Evolutionary conservation across 2,113 vertebrate species (phyloP).

Genomic region (Sylvicapra grimmia): DNA sequence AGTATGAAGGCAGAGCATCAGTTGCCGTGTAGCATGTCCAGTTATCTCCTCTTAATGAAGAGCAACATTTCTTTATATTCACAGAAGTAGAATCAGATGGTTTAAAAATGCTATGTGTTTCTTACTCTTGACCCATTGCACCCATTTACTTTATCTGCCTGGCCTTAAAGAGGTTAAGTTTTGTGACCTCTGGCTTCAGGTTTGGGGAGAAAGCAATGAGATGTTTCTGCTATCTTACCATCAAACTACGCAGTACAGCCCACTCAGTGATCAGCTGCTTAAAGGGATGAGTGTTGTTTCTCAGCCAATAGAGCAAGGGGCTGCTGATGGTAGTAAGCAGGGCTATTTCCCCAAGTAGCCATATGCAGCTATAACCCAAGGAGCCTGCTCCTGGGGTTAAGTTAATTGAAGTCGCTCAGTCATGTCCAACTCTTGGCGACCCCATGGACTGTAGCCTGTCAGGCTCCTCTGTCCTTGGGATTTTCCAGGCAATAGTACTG

Average conservation of each 20-base stretch:
- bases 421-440: too few species aligned
- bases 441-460: too few species aligned
- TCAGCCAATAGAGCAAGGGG: not conserved
- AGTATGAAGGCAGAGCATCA: not conserved
- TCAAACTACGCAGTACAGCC: not conserved
- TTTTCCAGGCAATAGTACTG: too few species aligned
- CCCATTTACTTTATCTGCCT: not conserved
- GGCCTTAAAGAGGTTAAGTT: not conserved
- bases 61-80: not conserved
- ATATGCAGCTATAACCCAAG: not conserved
- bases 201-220: not conserved
- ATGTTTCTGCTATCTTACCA: not conserved
- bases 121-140: not conserved
- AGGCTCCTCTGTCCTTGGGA: too few species aligned
- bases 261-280: not conserved
- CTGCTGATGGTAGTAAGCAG: slow-evolving; percentile 11
- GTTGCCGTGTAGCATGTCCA: not conserved
- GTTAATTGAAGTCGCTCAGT: too few species aligned
- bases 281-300: not conserved
- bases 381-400: not conserved
- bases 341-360: not conserved
- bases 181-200: not conserved
- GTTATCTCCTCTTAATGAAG: not conserved
- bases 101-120: not conserved
- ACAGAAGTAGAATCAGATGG: not conserved